Conservation (phyloP, 2,888 invertebrate genomes). For the Bellardia pandia region DNA sequence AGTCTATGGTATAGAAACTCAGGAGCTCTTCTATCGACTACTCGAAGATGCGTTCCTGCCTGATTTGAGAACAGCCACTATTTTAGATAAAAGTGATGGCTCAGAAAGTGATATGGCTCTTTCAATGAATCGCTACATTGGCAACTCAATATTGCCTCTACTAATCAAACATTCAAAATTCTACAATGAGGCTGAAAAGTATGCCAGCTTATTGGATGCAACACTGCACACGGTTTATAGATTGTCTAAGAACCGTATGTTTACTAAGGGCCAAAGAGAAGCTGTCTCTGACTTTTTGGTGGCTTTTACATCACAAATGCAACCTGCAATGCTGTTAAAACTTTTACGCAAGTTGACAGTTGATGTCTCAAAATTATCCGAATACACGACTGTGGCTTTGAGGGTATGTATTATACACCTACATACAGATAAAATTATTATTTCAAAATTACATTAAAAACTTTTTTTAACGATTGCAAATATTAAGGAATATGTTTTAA, state of each 20-base stretch:
- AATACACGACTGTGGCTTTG: constrained; percentile 98
- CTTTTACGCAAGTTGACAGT: constrained; percentile 97
- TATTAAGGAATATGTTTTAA: too few species aligned
- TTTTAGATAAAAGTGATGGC: constrained; percentile 98
- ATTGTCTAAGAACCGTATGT: constrained; percentile 97
- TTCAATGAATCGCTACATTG: constrained; percentile 99
- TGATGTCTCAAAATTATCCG: constrained; percentile 97
- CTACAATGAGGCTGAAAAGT: constrained; percentile 98
- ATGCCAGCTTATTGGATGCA: constrained; percentile 97
- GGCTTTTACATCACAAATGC: constrained; percentile 98
- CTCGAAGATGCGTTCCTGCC: constrained; percentile 99
- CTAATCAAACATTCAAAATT: constrained; percentile 98
- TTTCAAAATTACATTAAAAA: neutral
- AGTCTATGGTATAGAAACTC: constrained; percentile 99
- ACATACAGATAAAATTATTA: too few species aligned
- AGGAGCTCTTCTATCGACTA: constrained; percentile 96
- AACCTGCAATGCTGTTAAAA: constrained; percentile 98
- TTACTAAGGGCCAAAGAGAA: constrained; percentile 98
- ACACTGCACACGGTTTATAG: constrained; percentile 98
- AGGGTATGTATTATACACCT: constrained; percentile 90
- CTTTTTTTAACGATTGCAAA: too few species aligned
- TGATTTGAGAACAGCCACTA: constrained; percentile 98
- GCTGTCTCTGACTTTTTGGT: constrained; percentile 99
- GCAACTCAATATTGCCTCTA: constrained; percentile 97
- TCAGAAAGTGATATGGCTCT: constrained; percentile 99